phyloP scores from a whole-genome alignment of 2,888 invertebrate genomes.

The Meloe dianella region DNA sequence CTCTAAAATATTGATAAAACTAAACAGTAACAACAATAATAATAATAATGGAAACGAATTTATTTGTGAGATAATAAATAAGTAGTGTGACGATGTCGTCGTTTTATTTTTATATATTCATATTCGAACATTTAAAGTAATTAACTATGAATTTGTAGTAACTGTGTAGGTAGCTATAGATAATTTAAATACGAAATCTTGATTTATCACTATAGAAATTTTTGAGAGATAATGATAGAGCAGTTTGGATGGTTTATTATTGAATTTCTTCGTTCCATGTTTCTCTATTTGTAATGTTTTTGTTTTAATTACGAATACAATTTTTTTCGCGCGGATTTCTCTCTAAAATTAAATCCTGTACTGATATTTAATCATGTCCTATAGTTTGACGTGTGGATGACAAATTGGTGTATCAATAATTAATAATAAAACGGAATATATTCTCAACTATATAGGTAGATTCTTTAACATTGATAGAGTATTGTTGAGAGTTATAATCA shows the following conservation, averaged over 20 bases:
- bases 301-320: neutral
- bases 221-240: neutral
- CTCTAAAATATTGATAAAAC: neutral
- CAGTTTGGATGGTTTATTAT: neutral
- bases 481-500: neutral
- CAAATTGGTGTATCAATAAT: slow-evolving; percentile 14
- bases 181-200: slow-evolving; percentile 33
- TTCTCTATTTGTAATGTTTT: neutral
- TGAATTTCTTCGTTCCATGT: neutral
- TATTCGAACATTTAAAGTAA: slow-evolving; percentile 26
- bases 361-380: slow-evolving; percentile 8
- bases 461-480: neutral
- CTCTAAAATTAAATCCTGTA: too few species aligned
- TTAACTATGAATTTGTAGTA: slow-evolving; percentile 33
- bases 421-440: neutral
- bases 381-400: slow-evolving; percentile 10
- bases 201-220: slow-evolving; percentile 25
- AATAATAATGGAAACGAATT: neutral
- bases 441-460: neutral
- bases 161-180: slow-evolving; percentile 32
- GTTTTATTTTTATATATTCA: neutral
- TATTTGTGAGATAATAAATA: neutral
- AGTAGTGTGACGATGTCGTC: neutral
- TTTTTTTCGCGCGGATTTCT: neutral
- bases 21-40: neutral